Percentiles rank a stretch among this genome's conserved stretches.
phyloP scores from a whole-genome alignment of 1,140 invertebrate species.

The Brachystomella parvula region DNA sequence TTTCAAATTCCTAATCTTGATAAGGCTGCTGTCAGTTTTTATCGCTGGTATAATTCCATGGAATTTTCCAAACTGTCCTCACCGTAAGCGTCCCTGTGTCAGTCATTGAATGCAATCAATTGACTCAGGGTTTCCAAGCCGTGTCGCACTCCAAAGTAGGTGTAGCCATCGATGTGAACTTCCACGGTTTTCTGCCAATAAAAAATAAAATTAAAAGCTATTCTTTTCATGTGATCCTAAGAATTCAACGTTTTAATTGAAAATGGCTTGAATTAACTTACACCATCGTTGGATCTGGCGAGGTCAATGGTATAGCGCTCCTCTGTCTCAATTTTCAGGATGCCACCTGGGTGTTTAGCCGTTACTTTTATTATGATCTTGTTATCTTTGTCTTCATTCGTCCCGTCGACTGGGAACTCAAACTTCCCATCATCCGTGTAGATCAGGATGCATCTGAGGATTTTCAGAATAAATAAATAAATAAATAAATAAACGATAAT shows the following conservation, averaged over 20 bases:
- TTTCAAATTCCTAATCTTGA: too few species aligned
- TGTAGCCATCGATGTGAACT: conserved; percentile 53
- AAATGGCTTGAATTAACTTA: not conserved
- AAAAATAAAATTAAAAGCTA: not conserved
- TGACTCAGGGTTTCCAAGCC: conserved; percentile 68
- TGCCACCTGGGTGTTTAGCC: conserved; percentile 18
- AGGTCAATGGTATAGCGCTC: conserved; percentile 52
- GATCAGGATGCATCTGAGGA: conserved; percentile 22
- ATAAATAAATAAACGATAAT: too few species aligned
- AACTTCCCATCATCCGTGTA: conserved; percentile 10
- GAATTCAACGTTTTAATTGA: not conserved
- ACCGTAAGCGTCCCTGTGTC: not conserved
- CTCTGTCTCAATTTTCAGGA: conserved; percentile 54
- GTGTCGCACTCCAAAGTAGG: conserved; percentile 65
- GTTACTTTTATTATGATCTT: conserved; percentile 21
- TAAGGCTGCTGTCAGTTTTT: too few species aligned
- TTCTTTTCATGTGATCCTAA: too few species aligned
- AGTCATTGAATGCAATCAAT: conserved; percentile 48
- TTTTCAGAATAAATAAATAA: too few species aligned
- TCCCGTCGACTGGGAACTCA: not conserved
- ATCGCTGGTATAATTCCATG: too few species aligned
- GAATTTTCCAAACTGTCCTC: too few species aligned
- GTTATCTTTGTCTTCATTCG: conserved; percentile 15
- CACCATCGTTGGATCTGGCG: not conserved
- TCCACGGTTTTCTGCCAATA: conserved; percentile 41